These are phyloP conservation scores for Sciurus niger DNA, from an alignment of 2,113 vertebrate genomes.

Conservation along the genomic window DNA sequence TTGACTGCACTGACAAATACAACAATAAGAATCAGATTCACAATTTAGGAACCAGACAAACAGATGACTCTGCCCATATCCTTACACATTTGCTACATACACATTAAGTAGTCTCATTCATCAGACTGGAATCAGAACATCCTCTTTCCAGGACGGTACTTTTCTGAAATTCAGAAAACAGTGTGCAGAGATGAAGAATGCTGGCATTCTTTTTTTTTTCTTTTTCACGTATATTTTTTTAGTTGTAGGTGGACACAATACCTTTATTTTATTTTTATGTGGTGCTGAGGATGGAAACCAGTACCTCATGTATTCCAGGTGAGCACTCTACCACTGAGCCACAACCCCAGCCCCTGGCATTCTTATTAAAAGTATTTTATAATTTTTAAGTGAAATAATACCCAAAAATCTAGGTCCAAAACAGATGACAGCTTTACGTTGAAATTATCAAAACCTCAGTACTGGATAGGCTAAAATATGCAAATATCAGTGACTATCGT, in stretches of 20 bases:
- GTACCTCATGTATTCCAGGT: too few relatives aligned
- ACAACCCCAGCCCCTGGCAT: too few relatives aligned
- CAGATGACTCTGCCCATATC: not conserved
- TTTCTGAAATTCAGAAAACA: conserved; percentile 63
- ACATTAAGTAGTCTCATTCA: not conserved
- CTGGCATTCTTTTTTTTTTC: too few relatives aligned
- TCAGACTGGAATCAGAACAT: not conserved
- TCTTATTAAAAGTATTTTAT: too few relatives aligned
- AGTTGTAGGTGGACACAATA: too few relatives aligned
- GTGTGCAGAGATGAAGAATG: not conserved
- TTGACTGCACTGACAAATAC: not conserved
- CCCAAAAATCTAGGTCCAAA: conserved; percentile 16
- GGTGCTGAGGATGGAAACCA: too few relatives aligned
- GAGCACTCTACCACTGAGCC: too few relatives aligned
- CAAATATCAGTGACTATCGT: not conserved
- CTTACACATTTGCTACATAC: not conserved
- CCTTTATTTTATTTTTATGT: too few relatives aligned
- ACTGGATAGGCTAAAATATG: not conserved
- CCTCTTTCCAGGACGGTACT: not conserved
- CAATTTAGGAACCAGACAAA: not conserved
- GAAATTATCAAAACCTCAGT: not conserved
- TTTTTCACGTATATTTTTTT: too few relatives aligned
- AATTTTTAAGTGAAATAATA: not conserved
- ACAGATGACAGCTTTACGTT: not conserved
- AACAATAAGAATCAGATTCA: conserved; percentile 41